Conservation (phyloP, 2,888 invertebrate species). For the Pyrochroa serraticornis region DNA sequence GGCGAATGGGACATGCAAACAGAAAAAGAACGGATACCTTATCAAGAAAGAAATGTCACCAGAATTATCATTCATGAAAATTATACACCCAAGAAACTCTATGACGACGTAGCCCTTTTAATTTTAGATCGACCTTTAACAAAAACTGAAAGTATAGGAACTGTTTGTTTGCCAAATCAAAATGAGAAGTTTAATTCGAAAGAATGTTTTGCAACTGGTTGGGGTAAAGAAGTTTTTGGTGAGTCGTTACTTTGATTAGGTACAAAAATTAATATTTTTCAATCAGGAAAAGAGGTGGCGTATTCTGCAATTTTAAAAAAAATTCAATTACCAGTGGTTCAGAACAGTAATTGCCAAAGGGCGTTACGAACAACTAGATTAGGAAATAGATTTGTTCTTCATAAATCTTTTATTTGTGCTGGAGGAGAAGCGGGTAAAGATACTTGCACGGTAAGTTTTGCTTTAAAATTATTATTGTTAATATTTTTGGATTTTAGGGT, state of each 20-base stretch:
- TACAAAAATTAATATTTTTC: too few species aligned
- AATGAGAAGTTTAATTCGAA: conserved; percentile 58
- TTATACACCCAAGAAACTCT: conserved; percentile 65
- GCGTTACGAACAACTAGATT: conserved; percentile 69
- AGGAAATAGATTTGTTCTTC: conserved; percentile 68
- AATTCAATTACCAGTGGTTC: conserved; percentile 73
- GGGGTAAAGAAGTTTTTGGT: conserved; percentile 77
- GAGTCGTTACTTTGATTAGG: too few species aligned
- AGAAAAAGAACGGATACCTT: conserved; percentile 68
- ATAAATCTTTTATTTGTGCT: conserved; percentile 78
- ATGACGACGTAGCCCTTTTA: conserved; percentile 74
- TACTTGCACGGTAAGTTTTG: conserved; percentile 66
- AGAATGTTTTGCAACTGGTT: conserved; percentile 76
- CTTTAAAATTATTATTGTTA: too few species aligned
- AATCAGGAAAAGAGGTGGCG: conserved; percentile 62
- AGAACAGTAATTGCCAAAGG: conserved; percentile 64
- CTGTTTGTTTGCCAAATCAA: conserved; percentile 71
- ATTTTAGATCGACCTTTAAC: conserved; percentile 65
- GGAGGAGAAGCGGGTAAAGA: conserved; percentile 78
- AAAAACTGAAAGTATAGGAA: conserved; percentile 72
- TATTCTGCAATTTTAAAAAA: conserved; percentile 78
- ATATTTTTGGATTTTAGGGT: conserved; percentile 64
- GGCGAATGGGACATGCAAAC: conserved; percentile 87
- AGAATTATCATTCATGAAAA: conserved; percentile 60
- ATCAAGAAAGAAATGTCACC: conserved; percentile 66